Evolutionary conservation across 1,140 invertebrate genomes (phyloP), one percentile per base, ranked within the genome.

Genomic region (Lasioglossum baleicum): DNA sequence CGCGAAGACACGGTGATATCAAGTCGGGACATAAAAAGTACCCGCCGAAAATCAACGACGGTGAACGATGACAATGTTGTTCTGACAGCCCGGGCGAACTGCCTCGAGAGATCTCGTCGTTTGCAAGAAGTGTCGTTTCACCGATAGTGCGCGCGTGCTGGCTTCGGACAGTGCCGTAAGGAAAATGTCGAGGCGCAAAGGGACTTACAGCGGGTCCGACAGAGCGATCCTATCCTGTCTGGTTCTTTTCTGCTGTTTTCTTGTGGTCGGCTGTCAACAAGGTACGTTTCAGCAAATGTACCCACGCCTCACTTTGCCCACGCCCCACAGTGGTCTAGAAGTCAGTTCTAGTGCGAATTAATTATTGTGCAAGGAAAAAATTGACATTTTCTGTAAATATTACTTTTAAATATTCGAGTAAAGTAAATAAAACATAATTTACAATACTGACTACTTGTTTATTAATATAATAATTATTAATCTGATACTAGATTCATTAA

Each of bases 221-320:
- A 13, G 53, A 15, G 22, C 40, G 31, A 51, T 44, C 20, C 22
- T 48, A 11, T 48, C 79, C 11, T 66, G 76, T 15, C 15, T 78
- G 2, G 20, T 82, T 3, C 64, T 82, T 11, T 17, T n/a, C 56
- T 81, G 20, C 26, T 69, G 7, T 15, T 56, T 71, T n/a, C 26
- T 71, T 7, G 31, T 40, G 11, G 42, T 53, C 0, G 40, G 44
- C 53, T 73, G 80, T 72, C 75, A 79, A 53, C 75, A 78, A 51
- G 79, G 73, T 76, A 64, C 8, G 40, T 75, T 22, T 60, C 11
- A 48, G 44, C 13, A 48, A 13, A 11, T 48, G 13, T 13, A 2
- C 13, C 10, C 44, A 3, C 44, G 35, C 44, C 13, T 11, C 44
- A 11, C 44, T 13, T 1, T 48, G 44, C 13, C 35, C 35, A 35